Evolutionary conservation across 2,888 invertebrate species (phyloP), one percentile per base, ranked within the genome.

Genomic region (Dasypolia templi): DNA sequence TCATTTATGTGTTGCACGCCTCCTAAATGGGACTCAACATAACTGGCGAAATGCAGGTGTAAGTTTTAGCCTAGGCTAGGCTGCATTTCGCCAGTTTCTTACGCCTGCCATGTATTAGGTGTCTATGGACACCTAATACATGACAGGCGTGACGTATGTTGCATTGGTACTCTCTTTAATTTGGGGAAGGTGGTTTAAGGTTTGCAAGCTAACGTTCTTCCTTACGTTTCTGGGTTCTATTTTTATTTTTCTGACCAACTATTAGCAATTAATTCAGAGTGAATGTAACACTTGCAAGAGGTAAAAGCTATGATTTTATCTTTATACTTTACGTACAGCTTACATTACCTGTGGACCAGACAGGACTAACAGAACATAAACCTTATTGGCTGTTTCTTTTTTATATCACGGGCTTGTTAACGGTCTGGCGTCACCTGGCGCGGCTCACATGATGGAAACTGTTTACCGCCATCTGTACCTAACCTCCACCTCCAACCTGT

Each of bases 401-500:
- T 81, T 44, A 75, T 44, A 75, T 59, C 22, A 22, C 14, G 53
- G 3, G 53, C 17, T 73, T 2, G 80, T 58, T 51, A 74, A 59
- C n/a, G 44, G 26, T 2, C 46, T 26, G 53, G 58, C 19, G n/a
- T 29, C 49, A 2, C 3, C 46, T 26, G 53, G 58, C 19, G n/a
- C 39, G 58, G 3, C 32, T 80, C n/a, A 59, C 46, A 0, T 19
- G 22, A 46, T 81, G 17, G 22, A 26, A 42, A 26, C 12, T 17
- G 53, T 42, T 75, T 42, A 79, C 32, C 42, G 59, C 39, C 56
- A 14, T 29, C 35, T 46, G 19, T 17, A 35, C 17, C 14, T 65
- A n/a, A 35, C 17, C 14, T 65, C 19, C 29, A 61, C 75, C n/a
- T n/a, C n/a, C n/a, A n/a, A 75, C 39, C 81, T 81, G 59, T 53